Evolutionary conservation across 2,797 vertebrate species (phyloP).

Genomic region (Myotis pilosus): DNA sequence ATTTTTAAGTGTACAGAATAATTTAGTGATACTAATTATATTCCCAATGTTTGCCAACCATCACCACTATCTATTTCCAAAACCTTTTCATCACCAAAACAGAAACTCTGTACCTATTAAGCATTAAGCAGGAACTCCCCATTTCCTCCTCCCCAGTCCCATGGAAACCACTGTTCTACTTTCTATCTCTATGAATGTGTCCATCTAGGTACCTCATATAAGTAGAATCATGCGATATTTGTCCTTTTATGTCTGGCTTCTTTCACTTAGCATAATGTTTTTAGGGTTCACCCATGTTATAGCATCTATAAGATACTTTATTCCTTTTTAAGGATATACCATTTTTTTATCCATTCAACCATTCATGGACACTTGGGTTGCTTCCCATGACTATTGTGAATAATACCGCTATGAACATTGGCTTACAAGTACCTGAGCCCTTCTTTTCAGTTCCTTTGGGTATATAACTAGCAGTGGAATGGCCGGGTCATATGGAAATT

Average conservation of each 20-base stretch:
- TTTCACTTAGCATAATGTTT: background rate
- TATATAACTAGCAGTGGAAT: background rate
- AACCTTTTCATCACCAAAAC: background rate
- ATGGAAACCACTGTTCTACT: background rate
- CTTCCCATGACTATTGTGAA: background rate
- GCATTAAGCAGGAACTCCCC: background rate
- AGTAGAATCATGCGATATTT: background rate
- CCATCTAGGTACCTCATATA: background rate
- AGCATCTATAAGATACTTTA: background rate
- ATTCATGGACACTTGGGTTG: background rate
- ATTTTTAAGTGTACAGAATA: background rate
- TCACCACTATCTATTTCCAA: background rate
- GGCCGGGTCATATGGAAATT: background rate
- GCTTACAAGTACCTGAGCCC: background rate
- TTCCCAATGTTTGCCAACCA: background rate
- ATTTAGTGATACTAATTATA: background rate
- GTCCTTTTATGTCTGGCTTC: background rate
- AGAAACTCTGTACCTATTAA: slow-evolving; percentile 1
- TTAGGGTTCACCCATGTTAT: background rate
- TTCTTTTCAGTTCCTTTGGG: background rate
- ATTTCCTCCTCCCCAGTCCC: background rate
- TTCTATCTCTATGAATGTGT: background rate
- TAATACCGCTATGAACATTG: background rate
- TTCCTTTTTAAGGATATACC: background rate
- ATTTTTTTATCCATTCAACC: background rate